phyloP scores from a whole-genome alignment of 1,140 invertebrate genomes.

The Theocolax elegans region DNA sequence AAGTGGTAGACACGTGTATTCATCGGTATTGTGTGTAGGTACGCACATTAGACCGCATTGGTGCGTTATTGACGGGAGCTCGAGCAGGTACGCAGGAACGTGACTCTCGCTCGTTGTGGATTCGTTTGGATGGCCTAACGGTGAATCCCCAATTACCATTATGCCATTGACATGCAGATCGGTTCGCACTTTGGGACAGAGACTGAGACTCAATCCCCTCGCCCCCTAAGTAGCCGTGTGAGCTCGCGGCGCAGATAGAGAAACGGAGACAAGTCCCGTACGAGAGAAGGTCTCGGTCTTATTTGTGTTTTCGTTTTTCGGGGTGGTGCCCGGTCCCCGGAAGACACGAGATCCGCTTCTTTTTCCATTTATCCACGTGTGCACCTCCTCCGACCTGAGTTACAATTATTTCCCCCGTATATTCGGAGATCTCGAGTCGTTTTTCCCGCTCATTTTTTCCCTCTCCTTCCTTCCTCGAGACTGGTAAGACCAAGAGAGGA shows the following conservation, averaged over 20 bases:
- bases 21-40: background rate
- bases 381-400: no score
- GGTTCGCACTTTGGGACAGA: slow-evolving; percentile 51
- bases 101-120: slow-evolving; percentile 48
- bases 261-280: no score
- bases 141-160: slow-evolving; percentile 64
- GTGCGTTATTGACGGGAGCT: slow-evolving; percentile 3
- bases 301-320: slow-evolving; percentile 67
- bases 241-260: no score
- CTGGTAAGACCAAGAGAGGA: no score
- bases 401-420: slow-evolving; percentile 34
- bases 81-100: slow-evolving; percentile 46
- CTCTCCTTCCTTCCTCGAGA: no score
- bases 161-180: slow-evolving; percentile 65
- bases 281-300: no score
- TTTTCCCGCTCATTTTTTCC: no score
- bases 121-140: slow-evolving; percentile 53
- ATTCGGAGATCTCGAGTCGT: slow-evolving; percentile 22
- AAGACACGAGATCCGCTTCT: slow-evolving; percentile 48
- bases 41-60: background rate
- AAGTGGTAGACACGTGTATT: background rate
- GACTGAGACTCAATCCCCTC: slow-evolving; percentile 38
- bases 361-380: slow-evolving; percentile 3
- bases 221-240: slow-evolving; percentile 47
- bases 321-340: slow-evolving; percentile 62